A percentile compares a stretch with the other conserved stretches of the same genome.
Evolutionary conservation across 2,888 invertebrate species (phyloP).

Genomic region (Melanostoma mellinum): DNA sequence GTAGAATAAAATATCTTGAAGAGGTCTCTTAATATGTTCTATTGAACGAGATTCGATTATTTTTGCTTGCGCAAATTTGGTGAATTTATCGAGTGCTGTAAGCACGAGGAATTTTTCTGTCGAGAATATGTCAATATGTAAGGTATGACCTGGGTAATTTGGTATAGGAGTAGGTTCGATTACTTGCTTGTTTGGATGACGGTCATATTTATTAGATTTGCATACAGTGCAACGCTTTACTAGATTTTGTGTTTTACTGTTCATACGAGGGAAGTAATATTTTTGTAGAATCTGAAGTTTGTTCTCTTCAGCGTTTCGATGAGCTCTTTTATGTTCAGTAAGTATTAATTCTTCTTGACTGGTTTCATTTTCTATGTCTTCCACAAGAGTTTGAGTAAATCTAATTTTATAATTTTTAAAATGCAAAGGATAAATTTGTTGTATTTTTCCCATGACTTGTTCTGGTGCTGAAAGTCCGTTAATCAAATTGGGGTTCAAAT

Average conservation of each 20-base stretch:
- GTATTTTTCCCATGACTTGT: conserved; percentile 7
- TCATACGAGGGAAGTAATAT: no score
- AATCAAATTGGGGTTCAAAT: conserved; percentile 5
- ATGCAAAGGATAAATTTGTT: conserved; percentile 15
- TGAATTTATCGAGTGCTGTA: conserved; percentile 27
- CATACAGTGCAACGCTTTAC: no score
- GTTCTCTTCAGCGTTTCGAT: background rate
- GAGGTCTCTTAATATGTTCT: background rate
- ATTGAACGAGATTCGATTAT: conserved; percentile 22
- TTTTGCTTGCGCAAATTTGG: conserved; percentile 29
- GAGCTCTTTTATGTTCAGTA: background rate
- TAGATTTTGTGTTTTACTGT: no score
- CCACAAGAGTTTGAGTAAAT: background rate
- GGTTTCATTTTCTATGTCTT: background rate
- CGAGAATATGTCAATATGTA: conserved; percentile 18
- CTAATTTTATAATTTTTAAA: conserved; percentile 7
- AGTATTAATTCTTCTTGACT: conserved; percentile 5
- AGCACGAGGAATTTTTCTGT: conserved; percentile 32
- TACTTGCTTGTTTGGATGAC: conserved; percentile 10
- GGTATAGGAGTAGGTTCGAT: conserved; percentile 32
- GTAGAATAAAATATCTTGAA: no score
- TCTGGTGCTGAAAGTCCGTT: conserved; percentile 5
- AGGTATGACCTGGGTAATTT: conserved; percentile 17
- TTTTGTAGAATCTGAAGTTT: no score
- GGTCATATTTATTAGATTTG: no score